Conservation (phyloP, 1,140 invertebrate genomes). For the Gonatopus flavifemur region DNA sequence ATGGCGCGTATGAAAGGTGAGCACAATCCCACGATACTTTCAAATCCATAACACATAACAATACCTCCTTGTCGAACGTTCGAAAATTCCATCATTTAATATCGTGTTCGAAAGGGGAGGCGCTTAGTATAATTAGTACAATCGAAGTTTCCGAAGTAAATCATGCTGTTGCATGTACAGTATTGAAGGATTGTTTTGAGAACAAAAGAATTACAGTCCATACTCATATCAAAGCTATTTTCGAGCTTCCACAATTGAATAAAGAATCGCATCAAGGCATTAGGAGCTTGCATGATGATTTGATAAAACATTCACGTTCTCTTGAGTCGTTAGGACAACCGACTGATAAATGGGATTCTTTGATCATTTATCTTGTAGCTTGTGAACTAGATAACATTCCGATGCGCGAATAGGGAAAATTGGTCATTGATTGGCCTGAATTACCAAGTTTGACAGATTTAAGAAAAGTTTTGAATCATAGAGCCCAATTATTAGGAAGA, state of each 20-base stretch:
- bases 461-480: constrained; percentile 7
- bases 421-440: not conserved
- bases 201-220: constrained; percentile 42
- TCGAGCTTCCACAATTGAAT: constrained; percentile 14
- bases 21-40: constrained; percentile 34
- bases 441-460: constrained; percentile 2
- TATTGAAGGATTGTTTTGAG: constrained; percentile 42
- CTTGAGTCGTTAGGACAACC: constrained; percentile 15
- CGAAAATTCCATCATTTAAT: constrained; percentile 41
- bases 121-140: constrained; percentile 30
- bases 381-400: constrained; percentile 6
- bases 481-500: not conserved
- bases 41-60: constrained; percentile 30
- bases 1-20: constrained; percentile 36
- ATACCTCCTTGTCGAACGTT: constrained; percentile 22
- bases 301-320: constrained; percentile 21
- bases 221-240: constrained; percentile 36
- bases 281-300: constrained; percentile 14
- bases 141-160: constrained; percentile 39
- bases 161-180: constrained; percentile 40
- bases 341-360: constrained; percentile 19
- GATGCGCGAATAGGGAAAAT: constrained; percentile 8
- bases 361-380: constrained; percentile 15
- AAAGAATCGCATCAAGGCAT: constrained; percentile 21
- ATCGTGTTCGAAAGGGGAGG: constrained; percentile 34